Evolutionary conservation across 2,797 vertebrate species (phyloP).

Genomic region (Synanceia verrucosa): DNA sequence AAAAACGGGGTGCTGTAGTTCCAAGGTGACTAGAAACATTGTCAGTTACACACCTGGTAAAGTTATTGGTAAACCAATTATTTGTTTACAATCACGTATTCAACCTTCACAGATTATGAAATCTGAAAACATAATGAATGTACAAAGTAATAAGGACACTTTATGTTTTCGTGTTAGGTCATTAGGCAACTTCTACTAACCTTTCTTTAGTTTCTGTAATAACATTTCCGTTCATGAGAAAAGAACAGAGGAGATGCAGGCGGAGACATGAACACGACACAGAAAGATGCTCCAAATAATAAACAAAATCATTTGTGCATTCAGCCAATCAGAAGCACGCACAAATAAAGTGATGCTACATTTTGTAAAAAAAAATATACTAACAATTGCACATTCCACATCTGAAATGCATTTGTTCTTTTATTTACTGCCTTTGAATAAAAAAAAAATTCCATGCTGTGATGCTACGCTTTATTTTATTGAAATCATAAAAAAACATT

Average conservation of each 20-base stretch:
- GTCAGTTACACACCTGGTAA: background rate
- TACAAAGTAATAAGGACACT: background rate
- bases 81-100: background rate
- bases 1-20: background rate
- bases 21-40: background rate
- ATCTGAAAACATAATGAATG: background rate
- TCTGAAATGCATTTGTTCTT: background rate
- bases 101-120: background rate
- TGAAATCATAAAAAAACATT: constrained; percentile 15
- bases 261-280: background rate
- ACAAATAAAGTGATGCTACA: constrained; percentile 5
- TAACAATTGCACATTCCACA: constrained; percentile 15
- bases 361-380: background rate
- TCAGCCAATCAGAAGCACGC: background rate
- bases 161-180: background rate
- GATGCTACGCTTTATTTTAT: constrained; percentile 2
- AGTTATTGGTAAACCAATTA: background rate
- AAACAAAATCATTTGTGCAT: background rate
- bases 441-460: constrained; percentile 9
- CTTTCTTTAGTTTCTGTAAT: background rate
- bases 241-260: background rate
- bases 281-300: background rate
- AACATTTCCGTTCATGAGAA: background rate
- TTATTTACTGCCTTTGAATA: constrained; percentile 16
- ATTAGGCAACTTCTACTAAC: background rate